phyloP scores from a whole-genome alignment of 2,888 invertebrate species.

The Volucella zonaria region DNA sequence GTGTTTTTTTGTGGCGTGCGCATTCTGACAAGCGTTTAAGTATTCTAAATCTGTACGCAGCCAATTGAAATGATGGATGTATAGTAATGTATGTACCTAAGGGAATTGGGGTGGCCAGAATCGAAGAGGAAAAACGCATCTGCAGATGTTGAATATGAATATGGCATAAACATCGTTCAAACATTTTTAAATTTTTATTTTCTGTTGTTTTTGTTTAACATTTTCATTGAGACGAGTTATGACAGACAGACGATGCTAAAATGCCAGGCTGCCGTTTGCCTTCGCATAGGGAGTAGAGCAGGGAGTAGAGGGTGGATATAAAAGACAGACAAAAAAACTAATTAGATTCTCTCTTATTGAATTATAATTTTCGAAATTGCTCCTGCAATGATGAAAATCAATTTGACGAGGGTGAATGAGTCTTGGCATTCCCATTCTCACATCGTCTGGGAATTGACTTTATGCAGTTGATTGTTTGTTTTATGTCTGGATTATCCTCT shows the following conservation, averaged over 20 bases:
- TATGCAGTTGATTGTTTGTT: conserved; percentile 36
- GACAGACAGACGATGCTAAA: conserved; percentile 64
- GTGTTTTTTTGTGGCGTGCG: conserved; percentile 58
- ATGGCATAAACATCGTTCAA: conserved; percentile 54
- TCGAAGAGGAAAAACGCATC: conserved; percentile 13
- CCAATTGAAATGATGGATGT: conserved; percentile 69
- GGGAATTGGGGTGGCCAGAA: conserved; percentile 7
- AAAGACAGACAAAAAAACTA: conserved; percentile 46
- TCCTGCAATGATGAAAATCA: conserved; percentile 50
- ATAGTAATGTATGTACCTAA: conserved; percentile 44
- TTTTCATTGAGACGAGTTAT: conserved; percentile 61
- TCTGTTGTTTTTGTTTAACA: conserved; percentile 28
- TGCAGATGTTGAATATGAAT: conserved; percentile 58
- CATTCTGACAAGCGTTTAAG: conserved; percentile 64
- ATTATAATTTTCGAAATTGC: conserved; percentile 63
- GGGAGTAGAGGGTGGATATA: not conserved
- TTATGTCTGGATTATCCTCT: conserved; percentile 20
- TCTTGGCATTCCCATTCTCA: conserved; percentile 35
- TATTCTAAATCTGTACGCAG: conserved; percentile 68
- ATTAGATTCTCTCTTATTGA: conserved; percentile 68
- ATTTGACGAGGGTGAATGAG: conserved; percentile 54
- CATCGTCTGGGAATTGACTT: conserved; percentile 26
- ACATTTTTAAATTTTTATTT: not conserved
- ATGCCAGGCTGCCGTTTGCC: conserved; percentile 22
- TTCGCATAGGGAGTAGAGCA: not conserved